Evolutionary conservation across 2,888 invertebrate species (phyloP), one percentile per base, ranked within the genome.

Genomic region (Spisula solida): DNA sequence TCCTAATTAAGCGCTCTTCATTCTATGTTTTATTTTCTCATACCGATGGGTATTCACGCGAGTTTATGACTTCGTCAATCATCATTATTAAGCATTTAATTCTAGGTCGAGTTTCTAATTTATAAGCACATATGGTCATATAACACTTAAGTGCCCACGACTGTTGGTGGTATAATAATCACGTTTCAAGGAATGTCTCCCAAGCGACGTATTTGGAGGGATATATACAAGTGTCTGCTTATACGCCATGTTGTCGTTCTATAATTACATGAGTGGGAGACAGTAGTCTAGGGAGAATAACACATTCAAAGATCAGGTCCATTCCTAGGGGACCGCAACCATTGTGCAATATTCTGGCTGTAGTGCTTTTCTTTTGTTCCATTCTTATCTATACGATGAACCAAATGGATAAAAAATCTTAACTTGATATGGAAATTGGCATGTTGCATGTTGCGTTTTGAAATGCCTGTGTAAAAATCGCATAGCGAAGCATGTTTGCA

Each of bases 1-100:
- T 82, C 29, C 78, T 87, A 82, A 87, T 87, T 41, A 87, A 82
- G 29, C 41, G 14, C 55, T 51, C 82, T 78, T 16, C 4, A 48
- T 82, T 18, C 12, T 70, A 29, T 82, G 51, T 47, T 75, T 66
- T 48, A 55, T 55, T 87, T 56, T 18, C 66, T 29, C 20, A 29
- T 86, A 29, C 70, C 47, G 51, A 5, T 18, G 41, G 60, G 48
- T 20, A 78, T 56, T 85, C 79, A 55, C 55, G 41, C 18, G 31
- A 34, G 34, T 20, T 34, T 31, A 56, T 85, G 31, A 55, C 56
- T 55, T 41, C 31, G 78, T 85, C 85, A 85, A 56, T 85, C 79
- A 78, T 79, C 41, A 79, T 79, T 79, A 79, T 29, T 8, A 31
- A 48, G 78, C 75, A 84, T 84, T 84, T 78, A 51, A 84, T 84